Percentiles rank a stretch among this genome's conserved stretches.
Evolutionary conservation across 2,113 vertebrate genomes (phyloP).

Genomic region (Ochotona princeps): DNA sequence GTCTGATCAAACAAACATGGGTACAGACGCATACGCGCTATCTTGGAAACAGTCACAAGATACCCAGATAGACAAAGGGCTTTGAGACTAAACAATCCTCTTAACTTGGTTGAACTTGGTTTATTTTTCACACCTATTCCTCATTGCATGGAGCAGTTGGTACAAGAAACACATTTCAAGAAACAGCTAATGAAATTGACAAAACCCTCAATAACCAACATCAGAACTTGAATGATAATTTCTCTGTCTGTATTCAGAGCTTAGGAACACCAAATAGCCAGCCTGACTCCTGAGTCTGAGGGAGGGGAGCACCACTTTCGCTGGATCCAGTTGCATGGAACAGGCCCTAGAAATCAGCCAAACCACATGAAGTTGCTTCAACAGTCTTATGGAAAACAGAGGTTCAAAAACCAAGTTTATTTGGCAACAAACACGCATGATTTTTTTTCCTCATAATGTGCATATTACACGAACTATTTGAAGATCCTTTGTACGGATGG

Average conservation of each 20-base stretch:
- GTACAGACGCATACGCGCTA: background rate
- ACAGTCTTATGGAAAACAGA: no score
- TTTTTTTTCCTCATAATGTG: no score
- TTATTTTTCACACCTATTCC: slow-evolving; percentile 6
- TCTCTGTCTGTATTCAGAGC: background rate
- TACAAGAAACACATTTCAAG: background rate
- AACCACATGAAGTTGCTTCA: rapidly evolving
- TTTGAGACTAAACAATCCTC: background rate
- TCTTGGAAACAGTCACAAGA: background rate
- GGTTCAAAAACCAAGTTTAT: no score
- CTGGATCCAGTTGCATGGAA: background rate
- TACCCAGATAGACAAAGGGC: background rate
- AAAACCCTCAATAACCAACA: background rate
- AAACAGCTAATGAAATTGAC: slow-evolving; percentile 32
- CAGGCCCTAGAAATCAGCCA: background rate
- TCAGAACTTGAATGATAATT: background rate
- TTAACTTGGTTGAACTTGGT: background rate
- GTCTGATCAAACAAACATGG: background rate
- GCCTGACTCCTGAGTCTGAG: background rate
- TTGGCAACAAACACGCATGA: no score
- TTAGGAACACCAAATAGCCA: background rate
- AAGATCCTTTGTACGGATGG: no score
- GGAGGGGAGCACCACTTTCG: background rate
- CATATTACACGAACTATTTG: no score
- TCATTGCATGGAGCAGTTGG: background rate